A percentile compares a stretch with the other conserved stretches of the same genome.
Conservation (phyloP, 1,140 invertebrate species). For the Brachionus calyciflorus region DNA sequence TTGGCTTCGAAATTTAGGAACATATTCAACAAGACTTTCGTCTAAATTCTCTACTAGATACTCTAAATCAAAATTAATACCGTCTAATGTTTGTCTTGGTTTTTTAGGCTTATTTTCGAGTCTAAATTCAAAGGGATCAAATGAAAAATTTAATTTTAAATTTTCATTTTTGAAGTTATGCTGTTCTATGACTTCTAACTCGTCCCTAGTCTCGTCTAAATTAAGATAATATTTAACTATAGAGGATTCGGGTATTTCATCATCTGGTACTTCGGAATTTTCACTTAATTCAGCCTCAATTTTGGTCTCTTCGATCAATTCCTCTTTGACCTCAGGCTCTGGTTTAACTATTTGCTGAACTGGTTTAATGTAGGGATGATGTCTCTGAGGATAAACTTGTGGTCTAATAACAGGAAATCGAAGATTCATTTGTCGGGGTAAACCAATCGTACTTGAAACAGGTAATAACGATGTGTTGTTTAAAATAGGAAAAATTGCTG, state of each 20-base stretch:
- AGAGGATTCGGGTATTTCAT: neutral
- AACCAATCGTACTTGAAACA: neutral
- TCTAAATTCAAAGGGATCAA: neutral
- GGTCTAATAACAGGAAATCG: neutral
- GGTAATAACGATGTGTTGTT: neutral
- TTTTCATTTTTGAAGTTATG: neutral
- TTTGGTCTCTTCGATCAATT: neutral
- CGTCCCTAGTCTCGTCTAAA: conserved; percentile 19
- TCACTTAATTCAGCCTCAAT: neutral
- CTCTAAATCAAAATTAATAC: neutral
- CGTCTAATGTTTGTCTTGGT: neutral
- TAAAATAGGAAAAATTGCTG: neutral
- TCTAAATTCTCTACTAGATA: neutral
- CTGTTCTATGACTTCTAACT: neutral
- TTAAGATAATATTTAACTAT: conserved; percentile 17
- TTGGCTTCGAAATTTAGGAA: neutral
- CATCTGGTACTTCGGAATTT: neutral
- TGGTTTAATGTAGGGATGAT: conserved; percentile 6
- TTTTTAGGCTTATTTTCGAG: neutral
- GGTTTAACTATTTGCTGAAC: neutral
- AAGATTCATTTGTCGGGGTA: neutral
- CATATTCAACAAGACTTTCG: neutral
- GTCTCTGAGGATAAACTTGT: neutral
- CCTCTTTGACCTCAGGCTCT: neutral
- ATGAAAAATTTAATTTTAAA: neutral